phyloP scores from a whole-genome alignment of 2,797 vertebrate genomes.

The Arrhamphus sclerolepis region DNA sequence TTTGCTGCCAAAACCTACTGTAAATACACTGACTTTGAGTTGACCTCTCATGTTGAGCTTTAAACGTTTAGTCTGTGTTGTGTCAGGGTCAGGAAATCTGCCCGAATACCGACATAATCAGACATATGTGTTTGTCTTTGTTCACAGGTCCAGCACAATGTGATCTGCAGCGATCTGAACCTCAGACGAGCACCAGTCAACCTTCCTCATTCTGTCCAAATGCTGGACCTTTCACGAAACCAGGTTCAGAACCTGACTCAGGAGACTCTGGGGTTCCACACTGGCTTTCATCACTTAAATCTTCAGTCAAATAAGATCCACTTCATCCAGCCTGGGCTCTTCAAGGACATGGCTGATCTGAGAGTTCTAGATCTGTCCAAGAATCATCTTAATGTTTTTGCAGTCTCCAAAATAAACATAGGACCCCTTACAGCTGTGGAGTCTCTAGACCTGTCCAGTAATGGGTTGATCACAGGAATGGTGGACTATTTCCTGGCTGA shows the following conservation, averaged over 20 bases:
- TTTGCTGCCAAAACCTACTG: constrained; percentile 31
- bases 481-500: constrained; percentile 84
- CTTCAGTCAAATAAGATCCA: constrained; percentile 88
- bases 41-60: constrained; percentile 9
- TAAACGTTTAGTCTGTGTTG: constrained; percentile 39
- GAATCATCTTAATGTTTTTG: constrained; percentile 85
- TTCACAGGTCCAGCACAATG: constrained; percentile 83
- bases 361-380: constrained; percentile 87
- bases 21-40: constrained; percentile 39
- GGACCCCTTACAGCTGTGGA: constrained; percentile 81
- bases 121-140: constrained; percentile 46
- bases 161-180: constrained; percentile 82
- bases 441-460: constrained; percentile 88
- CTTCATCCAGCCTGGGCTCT: constrained; percentile 86
- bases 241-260: constrained; percentile 84
- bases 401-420: constrained; percentile 72
- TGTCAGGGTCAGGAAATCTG: constrained; percentile 36
- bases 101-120: constrained; percentile 41
- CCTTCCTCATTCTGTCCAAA: constrained; percentile 78
- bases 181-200: constrained; percentile 80
- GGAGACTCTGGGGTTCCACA: constrained; percentile 77
- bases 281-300: constrained; percentile 81
- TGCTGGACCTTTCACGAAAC: constrained; percentile 90
- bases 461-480: constrained; percentile 90
- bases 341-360: constrained; percentile 81